phyloP scores from a whole-genome alignment of 2,888 invertebrate genomes.

The Melanostoma mellinum region DNA sequence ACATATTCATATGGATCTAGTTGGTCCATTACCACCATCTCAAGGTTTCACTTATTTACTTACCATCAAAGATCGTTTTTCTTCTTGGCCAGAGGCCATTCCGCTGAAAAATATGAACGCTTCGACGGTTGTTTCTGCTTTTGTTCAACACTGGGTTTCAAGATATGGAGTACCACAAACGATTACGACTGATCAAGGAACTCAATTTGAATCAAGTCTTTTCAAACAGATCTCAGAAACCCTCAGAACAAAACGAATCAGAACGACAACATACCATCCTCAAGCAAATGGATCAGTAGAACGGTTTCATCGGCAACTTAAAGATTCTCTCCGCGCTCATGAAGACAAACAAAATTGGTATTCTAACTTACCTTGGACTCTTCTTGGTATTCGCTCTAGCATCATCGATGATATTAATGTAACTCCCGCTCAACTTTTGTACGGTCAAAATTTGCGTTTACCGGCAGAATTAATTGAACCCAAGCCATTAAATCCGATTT shows the following conservation, averaged over 20 bases:
- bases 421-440: slow-evolving; percentile 46
- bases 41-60: slow-evolving; percentile 35
- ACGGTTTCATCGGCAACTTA: too few relatives aligned
- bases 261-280: slow-evolving; percentile 6
- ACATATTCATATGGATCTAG: slow-evolving; percentile 74
- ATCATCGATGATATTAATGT: slow-evolving; percentile 24
- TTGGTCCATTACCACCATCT: slow-evolving; percentile 23
- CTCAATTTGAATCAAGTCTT: too few relatives aligned
- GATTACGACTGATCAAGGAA: too few relatives aligned
- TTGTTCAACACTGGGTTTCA: too few relatives aligned
- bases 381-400: not conserved
- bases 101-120: slow-evolving; percentile 36
- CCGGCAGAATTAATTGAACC: slow-evolving; percentile 15
- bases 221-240: too few relatives aligned
- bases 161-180: too few relatives aligned
- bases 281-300: not conserved
- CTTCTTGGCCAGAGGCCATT: slow-evolving; percentile 50
- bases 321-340: too few relatives aligned
- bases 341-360: too few relatives aligned
- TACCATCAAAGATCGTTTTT: slow-evolving; percentile 45
- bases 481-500: not conserved
- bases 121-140: not conserved
- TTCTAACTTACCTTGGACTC: too few relatives aligned
- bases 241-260: not conserved
- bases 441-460: slow-evolving; percentile 26